Percentiles rank a stretch among this genome's conserved stretches.
Conservation (phyloP, 2,888 invertebrate species). For the Eudemis profundana region DNA sequence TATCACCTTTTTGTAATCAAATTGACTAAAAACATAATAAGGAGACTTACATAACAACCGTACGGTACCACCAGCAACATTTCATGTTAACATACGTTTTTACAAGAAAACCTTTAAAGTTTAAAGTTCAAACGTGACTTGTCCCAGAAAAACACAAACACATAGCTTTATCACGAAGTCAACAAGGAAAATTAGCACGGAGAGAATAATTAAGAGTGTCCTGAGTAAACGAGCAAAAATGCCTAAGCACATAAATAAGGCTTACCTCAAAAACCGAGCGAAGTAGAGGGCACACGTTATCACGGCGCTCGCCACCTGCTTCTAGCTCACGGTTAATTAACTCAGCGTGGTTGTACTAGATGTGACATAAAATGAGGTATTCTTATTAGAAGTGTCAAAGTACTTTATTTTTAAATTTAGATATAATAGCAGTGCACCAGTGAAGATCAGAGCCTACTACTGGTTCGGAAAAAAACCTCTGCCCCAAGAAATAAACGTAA, state of each 20-base stretch:
- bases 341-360: constrained; percentile 57
- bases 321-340: constrained; percentile 76
- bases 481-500: too few species aligned
- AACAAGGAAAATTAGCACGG: constrained; percentile 44
- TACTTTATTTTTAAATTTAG: too few species aligned
- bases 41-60: too few species aligned
- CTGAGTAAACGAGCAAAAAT: constrained; percentile 50
- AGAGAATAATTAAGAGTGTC: constrained; percentile 43
- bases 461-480: too few species aligned
- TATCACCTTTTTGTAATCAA: too few species aligned
- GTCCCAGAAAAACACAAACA: constrained; percentile 34
- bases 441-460: too few species aligned
- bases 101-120: too few species aligned
- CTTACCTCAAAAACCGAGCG: constrained; percentile 72
- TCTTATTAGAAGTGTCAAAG: not conserved
- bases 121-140: constrained; percentile 19
- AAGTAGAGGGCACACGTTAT: constrained; percentile 72
- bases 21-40: too few species aligned
- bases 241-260: constrained; percentile 66
- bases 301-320: constrained; percentile 70
- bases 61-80: too few species aligned
- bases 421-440: too few species aligned
- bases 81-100: not conserved
- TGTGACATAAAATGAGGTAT: constrained; percentile 43
- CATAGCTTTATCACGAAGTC: constrained; percentile 35